Percentiles rank a stretch among this genome's conserved stretches.
Evolutionary conservation across 2,888 invertebrate species (phyloP).

Genomic region (Sphecodes monilicornis): DNA sequence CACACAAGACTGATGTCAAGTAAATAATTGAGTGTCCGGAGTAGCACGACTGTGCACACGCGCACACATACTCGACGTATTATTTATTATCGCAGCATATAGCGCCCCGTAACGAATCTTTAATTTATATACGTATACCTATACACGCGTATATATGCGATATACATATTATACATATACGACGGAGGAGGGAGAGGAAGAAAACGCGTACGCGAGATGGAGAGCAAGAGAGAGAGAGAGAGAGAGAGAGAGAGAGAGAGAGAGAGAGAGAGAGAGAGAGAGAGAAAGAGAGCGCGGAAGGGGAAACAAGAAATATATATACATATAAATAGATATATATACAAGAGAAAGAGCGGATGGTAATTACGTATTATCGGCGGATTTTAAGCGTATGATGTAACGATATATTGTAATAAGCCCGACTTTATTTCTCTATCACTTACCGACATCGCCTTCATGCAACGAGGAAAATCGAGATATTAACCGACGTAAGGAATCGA

Average conservation of each 20-base stretch:
- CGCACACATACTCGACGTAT: slow-evolving; percentile 60
- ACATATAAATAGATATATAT: slow-evolving; percentile 57
- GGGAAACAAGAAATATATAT: slow-evolving; percentile 40
- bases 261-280: not conserved
- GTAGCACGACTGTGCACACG: slow-evolving; percentile 23
- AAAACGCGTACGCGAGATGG: not conserved
- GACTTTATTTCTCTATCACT: slow-evolving; percentile 82
- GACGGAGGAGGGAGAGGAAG: not conserved
- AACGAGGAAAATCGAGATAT: slow-evolving; percentile 77
- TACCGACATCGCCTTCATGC: slow-evolving; percentile 84
- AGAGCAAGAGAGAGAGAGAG: not conserved
- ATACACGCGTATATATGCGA: slow-evolving; percentile 38
- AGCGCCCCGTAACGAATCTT: slow-evolving; percentile 68
- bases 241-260: not conserved
- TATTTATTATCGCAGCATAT: slow-evolving; percentile 74
- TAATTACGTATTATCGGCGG: slow-evolving; percentile 64
- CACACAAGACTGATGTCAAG: slow-evolving; percentile 74
- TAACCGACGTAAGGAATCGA: slow-evolving; percentile 80
- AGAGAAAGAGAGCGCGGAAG: not conserved
- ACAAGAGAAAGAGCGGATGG: slow-evolving; percentile 33
- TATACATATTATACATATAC: slow-evolving; percentile 32
- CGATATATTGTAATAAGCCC: slow-evolving; percentile 64
- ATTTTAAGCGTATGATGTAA: slow-evolving; percentile 64
- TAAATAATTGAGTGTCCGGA: slow-evolving; percentile 69
- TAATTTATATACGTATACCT: slow-evolving; percentile 66